Conservation (phyloP, 2,888 invertebrate species). For the Eurytoma californica region DNA sequence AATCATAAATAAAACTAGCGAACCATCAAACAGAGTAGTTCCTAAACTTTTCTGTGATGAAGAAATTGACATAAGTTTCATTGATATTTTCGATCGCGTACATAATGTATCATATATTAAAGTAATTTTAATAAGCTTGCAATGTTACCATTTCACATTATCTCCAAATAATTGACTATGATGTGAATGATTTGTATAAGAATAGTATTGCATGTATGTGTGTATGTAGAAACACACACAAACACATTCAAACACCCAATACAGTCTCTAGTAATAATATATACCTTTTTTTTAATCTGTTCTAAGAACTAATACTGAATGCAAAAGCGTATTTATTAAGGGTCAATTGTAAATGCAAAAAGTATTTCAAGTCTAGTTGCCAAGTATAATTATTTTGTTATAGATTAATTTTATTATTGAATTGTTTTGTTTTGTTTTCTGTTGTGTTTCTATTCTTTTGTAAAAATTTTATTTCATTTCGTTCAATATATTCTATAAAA, state of each 20-base stretch:
- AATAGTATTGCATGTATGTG: constrained; percentile 30
- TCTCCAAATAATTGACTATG: constrained; percentile 28
- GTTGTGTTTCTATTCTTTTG: constrained; percentile 32
- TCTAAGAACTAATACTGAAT: constrained; percentile 38
- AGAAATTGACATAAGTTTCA: constrained; percentile 12
- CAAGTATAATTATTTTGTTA: constrained; percentile 31
- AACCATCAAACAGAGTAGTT: constrained; percentile 38
- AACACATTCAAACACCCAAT: neutral
- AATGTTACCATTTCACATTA: constrained; percentile 30
- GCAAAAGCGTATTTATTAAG: constrained; percentile 13
- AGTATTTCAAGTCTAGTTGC: constrained; percentile 38
- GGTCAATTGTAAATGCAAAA: constrained; percentile 24
- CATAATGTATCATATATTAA: constrained; percentile 12
- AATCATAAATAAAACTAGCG: constrained; percentile 6
- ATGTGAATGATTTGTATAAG: constrained; percentile 23
- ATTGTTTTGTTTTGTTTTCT: neutral
- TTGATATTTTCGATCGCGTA: constrained; percentile 34
- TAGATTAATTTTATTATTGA: too few relatives aligned
- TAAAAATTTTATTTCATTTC: neutral
- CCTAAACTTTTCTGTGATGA: constrained; percentile 43
- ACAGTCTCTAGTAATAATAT: constrained; percentile 43
- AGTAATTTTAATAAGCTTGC: constrained; percentile 22
- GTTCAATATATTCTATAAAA: neutral
- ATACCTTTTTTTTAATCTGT: constrained; percentile 46
- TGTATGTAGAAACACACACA: constrained; percentile 3